Percentiles rank a stretch among this genome's conserved stretches.
These are phyloP conservation scores for Chrysocyon brachyurus DNA, from an alignment of 2,797 vertebrate genomes.

Conservation along the genomic window DNA sequence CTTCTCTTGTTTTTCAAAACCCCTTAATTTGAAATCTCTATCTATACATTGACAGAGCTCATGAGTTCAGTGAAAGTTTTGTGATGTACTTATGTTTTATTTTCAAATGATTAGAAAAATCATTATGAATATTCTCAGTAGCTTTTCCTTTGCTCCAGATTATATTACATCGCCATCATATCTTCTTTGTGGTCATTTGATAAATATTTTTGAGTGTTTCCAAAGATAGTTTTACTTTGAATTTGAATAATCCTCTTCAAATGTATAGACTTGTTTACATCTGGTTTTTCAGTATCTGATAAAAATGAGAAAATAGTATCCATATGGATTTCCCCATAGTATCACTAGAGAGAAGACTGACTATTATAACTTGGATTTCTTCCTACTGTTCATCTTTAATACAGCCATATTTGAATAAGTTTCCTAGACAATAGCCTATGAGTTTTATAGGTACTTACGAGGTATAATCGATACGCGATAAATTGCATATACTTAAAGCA, in stretches of 20 bases:
- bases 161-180: rapidly evolving
- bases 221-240: background rate
- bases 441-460: background rate
- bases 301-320: background rate
- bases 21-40: background rate
- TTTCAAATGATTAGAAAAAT: background rate
- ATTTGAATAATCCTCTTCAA: background rate
- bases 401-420: background rate
- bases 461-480: background rate
- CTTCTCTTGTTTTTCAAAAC: background rate
- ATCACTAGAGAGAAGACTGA: background rate
- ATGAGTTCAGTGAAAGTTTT: background rate
- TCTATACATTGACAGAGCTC: background rate
- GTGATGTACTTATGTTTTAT: background rate
- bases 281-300: background rate
- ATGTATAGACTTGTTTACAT: background rate
- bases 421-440: background rate
- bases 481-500: background rate
- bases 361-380: background rate
- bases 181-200: background rate
- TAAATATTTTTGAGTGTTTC: background rate
- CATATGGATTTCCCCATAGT: background rate
- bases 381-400: background rate
- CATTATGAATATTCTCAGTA: background rate
- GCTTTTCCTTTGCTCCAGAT: background rate